phyloP scores from a whole-genome alignment of 1,140 invertebrate genomes.

The Drosophila punjabiensis region DNA sequence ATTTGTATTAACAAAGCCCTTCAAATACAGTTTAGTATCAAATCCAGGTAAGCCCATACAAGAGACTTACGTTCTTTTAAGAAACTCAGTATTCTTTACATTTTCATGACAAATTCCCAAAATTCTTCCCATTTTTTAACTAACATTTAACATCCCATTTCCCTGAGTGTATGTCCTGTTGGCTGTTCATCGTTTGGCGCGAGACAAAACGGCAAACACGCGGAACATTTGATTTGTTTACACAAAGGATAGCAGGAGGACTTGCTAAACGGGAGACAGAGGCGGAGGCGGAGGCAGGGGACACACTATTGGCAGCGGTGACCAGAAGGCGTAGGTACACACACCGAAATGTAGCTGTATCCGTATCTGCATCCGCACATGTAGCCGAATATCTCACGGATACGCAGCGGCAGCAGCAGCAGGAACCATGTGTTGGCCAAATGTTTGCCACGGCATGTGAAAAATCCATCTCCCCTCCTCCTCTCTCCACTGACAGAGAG shows the following conservation, averaged over 20 bases:
- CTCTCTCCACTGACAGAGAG: slow-evolving; percentile 17
- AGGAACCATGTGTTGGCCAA: slow-evolving; percentile 76
- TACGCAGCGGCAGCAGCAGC: slow-evolving; percentile 38
- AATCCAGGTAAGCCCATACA: neutral
- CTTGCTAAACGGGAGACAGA: neutral
- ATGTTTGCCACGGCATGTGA: slow-evolving; percentile 82
- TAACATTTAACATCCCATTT: neutral
- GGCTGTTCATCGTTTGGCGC: slow-evolving; percentile 44
- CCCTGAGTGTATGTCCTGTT: slow-evolving; percentile 9
- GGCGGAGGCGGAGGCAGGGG: slow-evolving; percentile 6
- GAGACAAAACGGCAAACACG: slow-evolving; percentile 66
- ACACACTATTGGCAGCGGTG: slow-evolving; percentile 55
- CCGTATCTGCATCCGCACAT: slow-evolving; percentile 19
- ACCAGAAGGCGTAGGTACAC: slow-evolving; percentile 78
- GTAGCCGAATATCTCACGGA: slow-evolving; percentile 57
- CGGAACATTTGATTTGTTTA: slow-evolving; percentile 77
- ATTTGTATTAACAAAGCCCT: neutral
- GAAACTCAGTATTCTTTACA: neutral
- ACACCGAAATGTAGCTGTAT: slow-evolving; percentile 34
- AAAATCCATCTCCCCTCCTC: slow-evolving; percentile 58
- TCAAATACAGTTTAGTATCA: neutral
- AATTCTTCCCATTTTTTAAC: neutral
- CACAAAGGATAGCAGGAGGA: slow-evolving; percentile 54
- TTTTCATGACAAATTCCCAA: too few relatives aligned
- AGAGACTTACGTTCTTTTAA: neutral